A percentile compares a stretch with the other conserved stretches of the same genome.
Conservation (phyloP, 2,888 invertebrate species). For the Ichneumoninae sp. region DNA sequence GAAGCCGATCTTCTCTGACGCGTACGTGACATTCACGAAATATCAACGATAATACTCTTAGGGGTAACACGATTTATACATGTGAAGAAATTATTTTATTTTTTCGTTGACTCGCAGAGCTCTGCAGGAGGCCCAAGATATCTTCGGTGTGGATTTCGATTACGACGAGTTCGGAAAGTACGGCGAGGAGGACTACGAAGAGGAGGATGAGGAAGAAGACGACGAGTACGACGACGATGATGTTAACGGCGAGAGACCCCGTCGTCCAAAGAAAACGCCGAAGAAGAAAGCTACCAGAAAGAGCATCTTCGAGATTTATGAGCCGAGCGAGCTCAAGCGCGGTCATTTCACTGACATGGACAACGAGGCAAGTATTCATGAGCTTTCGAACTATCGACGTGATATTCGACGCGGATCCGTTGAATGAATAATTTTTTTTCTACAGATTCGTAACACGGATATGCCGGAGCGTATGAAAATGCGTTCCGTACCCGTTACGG, state of each 20-base stretch:
- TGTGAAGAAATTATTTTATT: background rate
- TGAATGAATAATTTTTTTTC: constrained; percentile 20
- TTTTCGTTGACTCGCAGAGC: constrained; percentile 85
- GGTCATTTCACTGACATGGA: constrained; percentile 98
- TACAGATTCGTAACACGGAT: constrained; percentile 92
- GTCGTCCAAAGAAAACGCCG: constrained; percentile 90
- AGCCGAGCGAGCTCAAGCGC: constrained; percentile 98
- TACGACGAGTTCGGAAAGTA: constrained; percentile 96
- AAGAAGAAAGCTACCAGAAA: constrained; percentile 92
- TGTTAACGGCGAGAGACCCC: constrained; percentile 86
- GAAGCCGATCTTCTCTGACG: constrained; percentile 93
- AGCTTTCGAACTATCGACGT: background rate
- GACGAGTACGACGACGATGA: constrained; percentile 92
- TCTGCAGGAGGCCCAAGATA: constrained; percentile 98
- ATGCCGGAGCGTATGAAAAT: constrained; percentile 97
- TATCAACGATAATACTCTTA: background rate
- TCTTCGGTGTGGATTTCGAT: constrained; percentile 99
- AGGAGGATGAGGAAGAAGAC: constrained; percentile 92
- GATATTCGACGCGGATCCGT: background rate
- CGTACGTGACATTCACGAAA: constrained; percentile 86
- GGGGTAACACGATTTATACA: background rate
- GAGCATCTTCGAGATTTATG: constrained; percentile 97
- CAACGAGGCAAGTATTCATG: constrained; percentile 87
- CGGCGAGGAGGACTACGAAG: constrained; percentile 94
- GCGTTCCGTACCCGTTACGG: constrained; percentile 93